Evolutionary conservation across 2,888 invertebrate species (phyloP), one percentile per base, ranked within the genome.

Genomic region (Morpho deidamia): DNA sequence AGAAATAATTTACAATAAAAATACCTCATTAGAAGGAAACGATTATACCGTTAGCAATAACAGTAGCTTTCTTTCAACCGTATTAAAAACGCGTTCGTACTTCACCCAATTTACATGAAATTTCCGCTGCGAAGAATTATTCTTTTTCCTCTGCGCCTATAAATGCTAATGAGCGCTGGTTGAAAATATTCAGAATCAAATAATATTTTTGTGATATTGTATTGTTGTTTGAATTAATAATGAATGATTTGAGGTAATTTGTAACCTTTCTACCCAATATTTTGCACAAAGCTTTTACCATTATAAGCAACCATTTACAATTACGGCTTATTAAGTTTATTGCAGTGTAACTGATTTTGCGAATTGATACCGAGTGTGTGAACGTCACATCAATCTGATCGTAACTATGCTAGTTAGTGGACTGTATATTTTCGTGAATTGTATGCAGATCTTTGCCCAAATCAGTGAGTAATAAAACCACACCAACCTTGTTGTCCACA

Each of bases 101-200:
- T 78, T 79, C 70, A 68, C 66, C 70, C 75, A 83, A 86, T 87
- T 85, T 84, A 79, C 83, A 84, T 85, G 78, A 83, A 82, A 82
- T 81, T 82, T 83, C 78, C 76, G 75, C 70, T 72, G 77, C 76
- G 78, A 71, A 74, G 73, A 76, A 73, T 79, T 79, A 78, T 78
- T 70, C 75, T 78, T 79, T 76, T 76, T 77, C 70, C 70, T 70
- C 53, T 44, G 63, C 72, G 74, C 76, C 77, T 79, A 76, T 78
- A 74, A 78, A 83, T 83, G 79, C 77, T 82, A 83, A 86, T 82
- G 81, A 83, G 78, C 77, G 79, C 74, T 72, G 76, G 78, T 77
- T 74, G 75, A 74, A 74, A 78, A 81, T 65, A 71, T 81, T 80
- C 78, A 72, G 70, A 73, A 78, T 70, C 72, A 75, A 78, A 82